Conservation (phyloP, 1,140 invertebrate species). For the Anastrepha ludens region DNA sequence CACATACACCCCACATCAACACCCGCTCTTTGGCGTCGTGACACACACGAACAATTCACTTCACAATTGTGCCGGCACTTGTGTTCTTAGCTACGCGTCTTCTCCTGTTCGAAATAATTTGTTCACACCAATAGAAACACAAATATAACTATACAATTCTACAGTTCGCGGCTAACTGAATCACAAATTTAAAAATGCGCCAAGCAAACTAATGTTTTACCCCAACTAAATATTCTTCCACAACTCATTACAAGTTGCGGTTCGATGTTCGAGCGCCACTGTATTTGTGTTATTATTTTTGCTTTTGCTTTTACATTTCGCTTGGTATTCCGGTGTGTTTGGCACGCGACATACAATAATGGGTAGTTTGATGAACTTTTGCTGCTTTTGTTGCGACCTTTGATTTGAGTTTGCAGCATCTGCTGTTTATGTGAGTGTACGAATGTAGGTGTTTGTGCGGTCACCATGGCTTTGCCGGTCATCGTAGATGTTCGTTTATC, state of each 20-base stretch:
- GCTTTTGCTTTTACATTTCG: slow-evolving; percentile 20
- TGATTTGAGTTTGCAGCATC: neutral
- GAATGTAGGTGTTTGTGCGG: neutral
- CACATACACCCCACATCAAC: neutral
- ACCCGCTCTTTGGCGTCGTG: neutral
- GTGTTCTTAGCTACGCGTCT: neutral
- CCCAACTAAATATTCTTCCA: neutral
- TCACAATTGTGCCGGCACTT: slow-evolving; percentile 23
- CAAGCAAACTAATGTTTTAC: neutral
- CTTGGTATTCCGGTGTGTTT: neutral
- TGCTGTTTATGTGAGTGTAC: neutral
- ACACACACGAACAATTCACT: neutral
- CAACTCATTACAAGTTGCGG: neutral
- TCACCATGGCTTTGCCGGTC: neutral
- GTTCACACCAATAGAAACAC: neutral
- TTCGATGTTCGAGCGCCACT: slow-evolving; percentile 21
- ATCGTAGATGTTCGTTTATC: slow-evolving; percentile 9
- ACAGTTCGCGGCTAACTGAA: slow-evolving; percentile 40
- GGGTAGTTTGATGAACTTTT: neutral
- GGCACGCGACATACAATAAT: neutral
- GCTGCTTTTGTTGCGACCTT: slow-evolving; percentile 20
- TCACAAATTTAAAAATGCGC: slow-evolving; percentile 31
- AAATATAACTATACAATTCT: neutral
- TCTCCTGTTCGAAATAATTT: neutral
- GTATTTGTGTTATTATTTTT: neutral